Evolutionary conservation across 2,113 vertebrate species (phyloP).

Genomic region (Orientallactaga bullata): DNA sequence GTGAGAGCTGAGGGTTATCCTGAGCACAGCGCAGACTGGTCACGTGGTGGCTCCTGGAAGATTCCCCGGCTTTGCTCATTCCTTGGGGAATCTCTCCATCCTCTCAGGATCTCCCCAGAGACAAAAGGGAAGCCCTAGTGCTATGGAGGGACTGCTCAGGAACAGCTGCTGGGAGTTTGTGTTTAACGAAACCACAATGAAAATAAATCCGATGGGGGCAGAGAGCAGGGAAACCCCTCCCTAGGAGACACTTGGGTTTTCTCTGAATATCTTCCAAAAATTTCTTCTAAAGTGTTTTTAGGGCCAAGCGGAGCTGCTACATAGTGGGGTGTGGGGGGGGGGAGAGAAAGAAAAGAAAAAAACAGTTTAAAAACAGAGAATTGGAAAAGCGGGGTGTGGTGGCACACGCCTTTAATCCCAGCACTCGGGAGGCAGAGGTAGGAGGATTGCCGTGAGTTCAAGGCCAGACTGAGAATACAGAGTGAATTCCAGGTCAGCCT

Average conservation of each 20-base stretch:
- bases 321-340: neutral
- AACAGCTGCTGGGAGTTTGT: constrained; percentile 18
- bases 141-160: neutral
- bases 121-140: constrained; percentile 66
- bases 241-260: constrained; percentile 26
- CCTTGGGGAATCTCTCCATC: constrained; percentile 68
- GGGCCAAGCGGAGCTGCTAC: neutral
- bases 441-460: too few species aligned
- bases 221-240: rapidly evolving
- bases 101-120: constrained; percentile 56
- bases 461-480: too few species aligned
- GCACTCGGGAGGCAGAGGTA: too few species aligned
- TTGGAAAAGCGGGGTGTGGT: too few species aligned
- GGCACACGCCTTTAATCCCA: too few species aligned
- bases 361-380: too few species aligned
- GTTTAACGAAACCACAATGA: constrained; percentile 28
- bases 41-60: constrained; percentile 41
- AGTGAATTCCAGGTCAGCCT: too few species aligned
- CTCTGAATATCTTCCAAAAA: constrained; percentile 34
- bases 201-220: neutral
- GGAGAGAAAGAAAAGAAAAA: too few species aligned
- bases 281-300: constrained; percentile 2
- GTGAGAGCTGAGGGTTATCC: constrained; percentile 13
- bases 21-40: constrained; percentile 33
- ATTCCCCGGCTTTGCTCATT: constrained; percentile 72